These are phyloP conservation scores for Megaceryle torquata DNA, from an alignment of 2,113 vertebrate genomes.

Conservation along the genomic window DNA sequence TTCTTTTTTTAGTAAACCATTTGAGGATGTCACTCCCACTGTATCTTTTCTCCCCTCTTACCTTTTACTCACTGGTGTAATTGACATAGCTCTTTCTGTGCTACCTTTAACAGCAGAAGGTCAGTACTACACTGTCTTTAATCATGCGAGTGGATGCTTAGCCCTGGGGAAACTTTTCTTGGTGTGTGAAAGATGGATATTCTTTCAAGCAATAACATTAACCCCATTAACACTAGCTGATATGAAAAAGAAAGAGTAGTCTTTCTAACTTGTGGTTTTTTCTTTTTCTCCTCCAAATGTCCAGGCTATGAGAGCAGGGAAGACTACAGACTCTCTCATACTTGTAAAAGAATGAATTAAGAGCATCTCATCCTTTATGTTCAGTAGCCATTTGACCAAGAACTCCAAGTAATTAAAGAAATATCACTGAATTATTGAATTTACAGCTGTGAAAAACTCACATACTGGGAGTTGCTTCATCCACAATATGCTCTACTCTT, in stretches of 20 bases:
- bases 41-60: background rate
- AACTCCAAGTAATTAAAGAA: background rate
- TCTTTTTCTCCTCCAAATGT: background rate
- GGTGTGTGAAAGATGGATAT: background rate
- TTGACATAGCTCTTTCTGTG: background rate
- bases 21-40: background rate
- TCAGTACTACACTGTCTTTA: background rate
- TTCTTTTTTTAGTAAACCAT: constrained; percentile 7
- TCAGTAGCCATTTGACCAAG: background rate
- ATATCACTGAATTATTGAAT: background rate
- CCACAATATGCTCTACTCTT: background rate
- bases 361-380: background rate
- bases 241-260: background rate
- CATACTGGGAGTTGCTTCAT: background rate
- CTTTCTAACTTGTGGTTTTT: background rate
- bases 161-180: background rate
- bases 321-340: background rate
- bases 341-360: background rate
- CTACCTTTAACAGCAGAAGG: background rate
- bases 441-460: background rate
- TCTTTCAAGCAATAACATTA: background rate
- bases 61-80: background rate
- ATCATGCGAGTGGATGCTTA: background rate
- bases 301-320: background rate
- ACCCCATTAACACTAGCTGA: background rate